These are phyloP conservation scores for Tipula unca DNA, from an alignment of 2,888 invertebrate species.

Conservation along the genomic window DNA sequence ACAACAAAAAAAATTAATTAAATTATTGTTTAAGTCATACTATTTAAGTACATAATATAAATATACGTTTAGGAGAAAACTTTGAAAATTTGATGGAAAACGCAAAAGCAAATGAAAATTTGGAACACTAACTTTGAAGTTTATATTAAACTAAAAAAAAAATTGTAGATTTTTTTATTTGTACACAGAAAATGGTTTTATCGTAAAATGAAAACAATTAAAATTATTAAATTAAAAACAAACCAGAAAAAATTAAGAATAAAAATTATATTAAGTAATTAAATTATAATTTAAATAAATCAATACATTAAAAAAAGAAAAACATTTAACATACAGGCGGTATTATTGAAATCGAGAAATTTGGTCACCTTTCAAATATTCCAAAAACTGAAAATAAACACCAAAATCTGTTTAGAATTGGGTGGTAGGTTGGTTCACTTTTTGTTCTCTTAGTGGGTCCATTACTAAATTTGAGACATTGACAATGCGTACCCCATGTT, in stretches of 20 bases:
- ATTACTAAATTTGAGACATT: neutral
- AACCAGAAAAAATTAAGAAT: neutral
- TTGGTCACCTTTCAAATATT: neutral
- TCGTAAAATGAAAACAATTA: constrained; percentile 1
- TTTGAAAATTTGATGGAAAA: neutral
- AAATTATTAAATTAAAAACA: neutral
- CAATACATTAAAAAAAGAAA: neutral
- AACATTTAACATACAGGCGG: neutral
- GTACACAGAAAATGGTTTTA: neutral
- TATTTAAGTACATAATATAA: neutral
- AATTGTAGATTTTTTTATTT: neutral
- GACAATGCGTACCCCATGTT: neutral
- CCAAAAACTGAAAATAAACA: neutral
- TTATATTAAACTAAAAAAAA: constrained; percentile 14
- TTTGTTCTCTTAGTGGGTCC: neutral
- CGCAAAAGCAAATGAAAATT: neutral
- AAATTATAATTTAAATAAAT: constrained; percentile 8
- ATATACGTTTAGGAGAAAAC: neutral
- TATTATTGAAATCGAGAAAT: neutral
- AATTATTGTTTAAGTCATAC: constrained; percentile 1
- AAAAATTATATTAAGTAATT: neutral
- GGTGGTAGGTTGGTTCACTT: neutral
- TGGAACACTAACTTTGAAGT: neutral
- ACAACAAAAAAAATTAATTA: neutral
- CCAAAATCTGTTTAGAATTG: neutral